Evolutionary conservation across 1,140 invertebrate species (phyloP).

Genomic region (Venustaconcha ellipsiformis): DNA sequence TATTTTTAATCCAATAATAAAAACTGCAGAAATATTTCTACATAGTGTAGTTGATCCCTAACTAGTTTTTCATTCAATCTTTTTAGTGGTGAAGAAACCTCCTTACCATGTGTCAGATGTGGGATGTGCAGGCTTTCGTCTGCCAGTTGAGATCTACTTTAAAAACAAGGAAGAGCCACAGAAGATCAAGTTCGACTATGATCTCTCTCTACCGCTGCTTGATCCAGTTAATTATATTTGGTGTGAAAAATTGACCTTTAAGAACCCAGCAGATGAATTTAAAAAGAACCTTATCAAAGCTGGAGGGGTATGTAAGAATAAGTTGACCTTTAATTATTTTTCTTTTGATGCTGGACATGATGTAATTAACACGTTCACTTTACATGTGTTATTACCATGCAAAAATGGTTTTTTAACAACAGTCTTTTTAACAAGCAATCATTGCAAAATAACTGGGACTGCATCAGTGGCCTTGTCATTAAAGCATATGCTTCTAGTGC

Average conservation of each 20-base stretch:
- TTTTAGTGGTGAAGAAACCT: constrained; percentile 79
- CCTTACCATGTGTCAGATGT: constrained; percentile 93
- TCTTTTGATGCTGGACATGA: too few species aligned
- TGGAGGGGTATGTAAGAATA: constrained; percentile 77
- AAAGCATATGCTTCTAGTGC: too few species aligned
- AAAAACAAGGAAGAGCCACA: constrained; percentile 92
- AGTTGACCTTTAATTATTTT: too few species aligned
- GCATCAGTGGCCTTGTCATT: too few species aligned
- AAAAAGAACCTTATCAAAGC: constrained; percentile 88
- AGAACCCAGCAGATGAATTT: constrained; percentile 90
- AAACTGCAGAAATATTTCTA: too few species aligned
- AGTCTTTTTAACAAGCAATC: too few species aligned
- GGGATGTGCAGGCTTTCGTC: constrained; percentile 92
- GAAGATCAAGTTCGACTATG: constrained; percentile 87
- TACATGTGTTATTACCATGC: too few species aligned
- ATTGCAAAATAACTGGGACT: too few species aligned
- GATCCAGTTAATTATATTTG: constrained; percentile 78
- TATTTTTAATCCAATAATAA: neutral
- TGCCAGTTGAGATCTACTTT: constrained; percentile 92
- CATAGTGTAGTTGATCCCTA: neutral
- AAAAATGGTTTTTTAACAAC: too few species aligned
- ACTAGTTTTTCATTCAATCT: constrained; percentile 14
- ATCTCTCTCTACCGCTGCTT: constrained; percentile 82
- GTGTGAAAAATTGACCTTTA: constrained; percentile 83
- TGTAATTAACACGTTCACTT: too few species aligned